Percentiles rank a stretch among this genome's conserved stretches.
phyloP scores from a whole-genome alignment of 2,797 vertebrate genomes.

The Urophycis tenuis region DNA sequence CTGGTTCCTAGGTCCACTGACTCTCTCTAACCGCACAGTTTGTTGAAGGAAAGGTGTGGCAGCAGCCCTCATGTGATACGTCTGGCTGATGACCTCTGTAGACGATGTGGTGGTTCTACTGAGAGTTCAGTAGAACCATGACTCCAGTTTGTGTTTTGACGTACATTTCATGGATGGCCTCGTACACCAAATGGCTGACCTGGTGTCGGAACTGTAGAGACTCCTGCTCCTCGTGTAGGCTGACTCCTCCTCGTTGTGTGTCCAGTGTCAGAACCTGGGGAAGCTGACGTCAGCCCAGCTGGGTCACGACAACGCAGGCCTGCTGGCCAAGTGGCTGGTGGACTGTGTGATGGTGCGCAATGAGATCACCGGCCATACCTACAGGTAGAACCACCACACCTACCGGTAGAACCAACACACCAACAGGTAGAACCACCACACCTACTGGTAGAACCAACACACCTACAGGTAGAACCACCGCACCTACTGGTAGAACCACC shows the following conservation, averaged over 20 bases:
- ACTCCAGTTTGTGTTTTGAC: too few species aligned
- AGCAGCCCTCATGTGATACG: too few species aligned
- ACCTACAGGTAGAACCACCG: too few species aligned
- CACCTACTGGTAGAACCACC: background rate
- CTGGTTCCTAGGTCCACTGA: background rate
- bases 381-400: constrained; percentile 70
- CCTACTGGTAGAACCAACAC: too few species aligned
- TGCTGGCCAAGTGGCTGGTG: constrained; percentile 92
- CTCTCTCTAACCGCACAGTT: background rate
- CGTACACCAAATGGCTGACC: too few species aligned
- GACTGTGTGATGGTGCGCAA: constrained; percentile 95
- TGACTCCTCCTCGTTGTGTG: constrained; percentile 7
- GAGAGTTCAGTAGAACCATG: too few species aligned
- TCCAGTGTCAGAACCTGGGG: constrained; percentile 90
- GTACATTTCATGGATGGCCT: too few species aligned
- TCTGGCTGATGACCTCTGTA: too few species aligned
- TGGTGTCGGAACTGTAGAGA: too few species aligned
- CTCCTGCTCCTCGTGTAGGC: constrained; percentile 16
- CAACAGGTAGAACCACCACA: background rate
- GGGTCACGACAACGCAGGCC: constrained; percentile 91
- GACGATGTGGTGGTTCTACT: too few species aligned
- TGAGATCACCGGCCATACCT: constrained; percentile 90
- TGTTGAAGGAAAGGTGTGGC: background rate
- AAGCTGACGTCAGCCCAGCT: constrained; percentile 90
- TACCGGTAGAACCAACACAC: too few species aligned